Conservation (phyloP, 2,797 vertebrate species). For the Iguana delicatissima region DNA sequence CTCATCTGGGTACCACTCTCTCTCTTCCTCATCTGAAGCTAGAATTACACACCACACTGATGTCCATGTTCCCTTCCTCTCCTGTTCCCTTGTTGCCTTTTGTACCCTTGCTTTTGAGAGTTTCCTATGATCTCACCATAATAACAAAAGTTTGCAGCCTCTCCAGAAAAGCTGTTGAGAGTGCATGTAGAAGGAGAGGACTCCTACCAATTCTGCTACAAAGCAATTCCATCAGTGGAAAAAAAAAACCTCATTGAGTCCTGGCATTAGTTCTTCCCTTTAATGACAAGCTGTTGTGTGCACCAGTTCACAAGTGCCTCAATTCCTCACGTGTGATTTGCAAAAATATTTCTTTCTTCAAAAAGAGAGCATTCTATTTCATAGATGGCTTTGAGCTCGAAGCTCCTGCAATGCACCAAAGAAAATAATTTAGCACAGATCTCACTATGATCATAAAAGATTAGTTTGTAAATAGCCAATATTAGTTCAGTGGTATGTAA, state of each 20-base stretch:
- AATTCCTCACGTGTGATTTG: not conserved
- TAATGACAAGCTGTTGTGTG: not conserved
- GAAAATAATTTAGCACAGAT: not conserved
- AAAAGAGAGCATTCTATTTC: not conserved
- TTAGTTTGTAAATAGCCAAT: conserved; percentile 13
- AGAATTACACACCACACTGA: no score
- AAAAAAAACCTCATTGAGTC: no score
- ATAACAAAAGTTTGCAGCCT: no score
- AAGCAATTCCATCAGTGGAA: no score
- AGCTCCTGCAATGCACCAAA: not conserved
- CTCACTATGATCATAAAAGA: not conserved
- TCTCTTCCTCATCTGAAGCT: no score
- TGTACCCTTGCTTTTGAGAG: no score
- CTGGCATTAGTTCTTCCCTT: not conserved
- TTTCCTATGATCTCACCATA: no score
- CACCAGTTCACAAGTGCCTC: not conserved
- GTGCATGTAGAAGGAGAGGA: no score
- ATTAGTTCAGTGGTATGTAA: conserved; percentile 11
- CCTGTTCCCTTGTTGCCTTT: no score
- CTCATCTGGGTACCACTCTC: no score
- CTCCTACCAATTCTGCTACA: no score
- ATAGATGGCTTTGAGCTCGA: not conserved
- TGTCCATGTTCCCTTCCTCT: not conserved
- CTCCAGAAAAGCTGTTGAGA: no score
- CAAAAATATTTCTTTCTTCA: not conserved